Conservation (phyloP, 1,140 invertebrate species). For the Bursaphelenchus mucronatus region DNA sequence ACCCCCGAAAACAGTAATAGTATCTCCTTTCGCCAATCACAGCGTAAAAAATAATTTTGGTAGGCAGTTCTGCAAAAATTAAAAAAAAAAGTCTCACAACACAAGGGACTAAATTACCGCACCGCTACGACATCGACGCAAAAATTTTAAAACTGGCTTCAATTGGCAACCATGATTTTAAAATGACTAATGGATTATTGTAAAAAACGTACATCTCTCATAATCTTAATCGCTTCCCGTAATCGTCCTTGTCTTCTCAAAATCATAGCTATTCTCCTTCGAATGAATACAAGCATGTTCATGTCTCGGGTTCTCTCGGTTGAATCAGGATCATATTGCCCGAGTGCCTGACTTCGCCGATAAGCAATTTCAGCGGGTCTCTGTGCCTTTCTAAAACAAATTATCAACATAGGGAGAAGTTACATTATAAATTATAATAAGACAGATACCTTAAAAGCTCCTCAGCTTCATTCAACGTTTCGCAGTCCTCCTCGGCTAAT, state of each 20-base stretch:
- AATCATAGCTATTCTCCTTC: slow-evolving; percentile 90
- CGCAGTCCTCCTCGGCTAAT: slow-evolving; percentile 89
- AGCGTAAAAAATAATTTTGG: too few relatives aligned
- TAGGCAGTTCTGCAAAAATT: too few relatives aligned
- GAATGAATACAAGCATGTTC: slow-evolving; percentile 91
- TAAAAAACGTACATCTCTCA: slow-evolving; percentile 73
- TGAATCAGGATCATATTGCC: slow-evolving; percentile 75
- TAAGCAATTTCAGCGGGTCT: slow-evolving; percentile 83
- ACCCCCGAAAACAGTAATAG: too few relatives aligned
- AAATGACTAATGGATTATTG: too few relatives aligned
- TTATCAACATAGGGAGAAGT: slow-evolving; percentile 68
- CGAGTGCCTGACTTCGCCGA: slow-evolving; percentile 73
- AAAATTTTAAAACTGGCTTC: too few relatives aligned
- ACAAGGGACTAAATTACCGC: too few relatives aligned
- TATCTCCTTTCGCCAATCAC: too few relatives aligned
- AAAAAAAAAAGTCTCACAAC: too few relatives aligned
- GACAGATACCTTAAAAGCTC: slow-evolving; percentile 33
- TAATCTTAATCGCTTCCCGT: slow-evolving; percentile 93
- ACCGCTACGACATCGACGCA: too few relatives aligned
- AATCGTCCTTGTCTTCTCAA: slow-evolving; percentile 83
- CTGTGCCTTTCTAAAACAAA: slow-evolving; percentile 78
- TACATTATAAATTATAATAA: too few relatives aligned
- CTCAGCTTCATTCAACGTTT: slow-evolving; percentile 74
- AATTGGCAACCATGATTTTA: too few relatives aligned
- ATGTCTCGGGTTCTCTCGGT: slow-evolving; percentile 75